phyloP scores from a whole-genome alignment of 2,113 vertebrate species.

The Gambusia affinis region DNA sequence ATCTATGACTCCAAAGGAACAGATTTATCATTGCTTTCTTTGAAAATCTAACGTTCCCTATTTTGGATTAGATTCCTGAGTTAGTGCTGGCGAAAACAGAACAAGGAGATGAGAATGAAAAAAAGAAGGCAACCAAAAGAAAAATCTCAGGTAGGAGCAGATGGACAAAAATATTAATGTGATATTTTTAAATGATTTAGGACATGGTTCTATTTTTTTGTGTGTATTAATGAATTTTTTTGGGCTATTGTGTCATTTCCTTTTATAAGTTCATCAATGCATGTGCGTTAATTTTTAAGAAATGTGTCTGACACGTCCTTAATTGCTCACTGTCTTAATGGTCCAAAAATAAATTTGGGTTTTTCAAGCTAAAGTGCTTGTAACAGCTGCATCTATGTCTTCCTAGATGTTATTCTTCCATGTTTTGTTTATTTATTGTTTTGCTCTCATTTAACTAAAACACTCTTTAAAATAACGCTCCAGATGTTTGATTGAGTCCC shows the following conservation, averaged over 20 bases:
- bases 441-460: neutral
- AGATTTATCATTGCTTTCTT: neutral
- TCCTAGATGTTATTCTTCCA: neutral
- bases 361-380: neutral
- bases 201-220: neutral
- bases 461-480: too few relatives aligned
- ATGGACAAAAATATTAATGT: neutral
- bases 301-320: neutral
- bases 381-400: neutral
- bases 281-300: too few relatives aligned
- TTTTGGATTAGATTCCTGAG: slow-evolving; percentile 89
- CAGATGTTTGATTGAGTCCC: too few relatives aligned
- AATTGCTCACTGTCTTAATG: neutral
- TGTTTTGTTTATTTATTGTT: neutral
- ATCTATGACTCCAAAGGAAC: neutral
- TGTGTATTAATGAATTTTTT: neutral
- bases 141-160: slow-evolving; percentile 76
- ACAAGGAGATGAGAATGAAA: slow-evolving; percentile 67
- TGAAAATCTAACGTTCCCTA: neutral
- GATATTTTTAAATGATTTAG: neutral
- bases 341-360: neutral
- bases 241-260: neutral
- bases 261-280: neutral
- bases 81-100: slow-evolving; percentile 84
- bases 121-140: slow-evolving; percentile 64